Conservation (phyloP, 2,797 vertebrate genomes). For the Erethizon dorsatum region DNA sequence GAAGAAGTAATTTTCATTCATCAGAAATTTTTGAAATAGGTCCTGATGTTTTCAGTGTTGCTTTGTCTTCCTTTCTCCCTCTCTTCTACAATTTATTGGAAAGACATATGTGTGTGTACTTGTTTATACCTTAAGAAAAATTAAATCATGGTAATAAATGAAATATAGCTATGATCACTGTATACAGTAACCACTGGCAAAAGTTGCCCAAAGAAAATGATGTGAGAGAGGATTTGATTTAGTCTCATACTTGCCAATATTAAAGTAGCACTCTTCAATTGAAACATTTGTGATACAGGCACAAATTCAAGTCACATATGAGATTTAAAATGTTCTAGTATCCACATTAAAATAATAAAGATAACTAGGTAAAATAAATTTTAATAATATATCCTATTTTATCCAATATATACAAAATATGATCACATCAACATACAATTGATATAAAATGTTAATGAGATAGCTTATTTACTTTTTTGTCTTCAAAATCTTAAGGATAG, state of each 20-base stretch:
- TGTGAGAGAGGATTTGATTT: background rate
- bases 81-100: background rate
- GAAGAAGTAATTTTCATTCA: background rate
- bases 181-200: background rate
- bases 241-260: background rate
- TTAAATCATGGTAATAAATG: background rate
- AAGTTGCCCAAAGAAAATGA: background rate
- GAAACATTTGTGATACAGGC: background rate
- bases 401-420: background rate
- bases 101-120: background rate
- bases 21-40: background rate
- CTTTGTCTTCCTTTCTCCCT: background rate
- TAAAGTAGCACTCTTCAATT: background rate
- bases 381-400: background rate
- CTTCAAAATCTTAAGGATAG: background rate
- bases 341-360: background rate
- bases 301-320: background rate
- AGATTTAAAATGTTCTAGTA: conserved; percentile 35
- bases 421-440: background rate
- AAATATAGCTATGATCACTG: background rate
- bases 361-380: background rate
- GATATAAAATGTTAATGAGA: background rate
- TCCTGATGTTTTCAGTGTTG: background rate
- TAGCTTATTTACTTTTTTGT: background rate
- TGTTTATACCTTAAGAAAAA: conserved; percentile 16